These are phyloP conservation scores for Agapornis canus DNA, from an alignment of 2,797 vertebrate genomes.

Conservation along the genomic window DNA sequence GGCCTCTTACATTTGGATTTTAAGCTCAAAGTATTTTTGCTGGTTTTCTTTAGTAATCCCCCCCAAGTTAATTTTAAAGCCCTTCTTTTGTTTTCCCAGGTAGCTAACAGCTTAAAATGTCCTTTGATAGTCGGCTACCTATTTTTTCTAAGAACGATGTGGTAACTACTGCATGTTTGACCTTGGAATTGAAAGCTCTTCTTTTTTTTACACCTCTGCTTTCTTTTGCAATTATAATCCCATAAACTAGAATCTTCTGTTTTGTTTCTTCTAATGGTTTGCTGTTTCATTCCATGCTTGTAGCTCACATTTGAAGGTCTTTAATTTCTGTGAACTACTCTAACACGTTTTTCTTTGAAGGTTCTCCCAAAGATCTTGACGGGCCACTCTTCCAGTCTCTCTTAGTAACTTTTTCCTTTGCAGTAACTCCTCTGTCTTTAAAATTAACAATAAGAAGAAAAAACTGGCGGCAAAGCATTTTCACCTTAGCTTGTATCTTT, in stretches of 20 bases:
- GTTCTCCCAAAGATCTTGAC: constrained; percentile 85
- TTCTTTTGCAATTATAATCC: constrained; percentile 70
- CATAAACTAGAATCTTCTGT: constrained; percentile 53
- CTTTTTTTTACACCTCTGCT: constrained; percentile 51
- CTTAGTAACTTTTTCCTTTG: constrained; percentile 84
- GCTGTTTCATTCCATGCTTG: constrained; percentile 81
- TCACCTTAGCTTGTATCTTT: constrained; percentile 68
- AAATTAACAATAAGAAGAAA: constrained; percentile 23
- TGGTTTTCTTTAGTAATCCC: constrained; percentile 53
- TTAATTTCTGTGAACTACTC: constrained; percentile 82
- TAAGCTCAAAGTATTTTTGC: constrained; percentile 67
- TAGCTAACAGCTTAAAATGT: constrained; percentile 58
- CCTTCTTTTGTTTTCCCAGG: constrained; percentile 58
- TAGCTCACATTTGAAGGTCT: constrained; percentile 80
- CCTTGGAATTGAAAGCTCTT: constrained; percentile 55
- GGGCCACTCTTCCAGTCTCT: constrained; percentile 83
- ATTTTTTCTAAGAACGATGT: constrained; percentile 76
- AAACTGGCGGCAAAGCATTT: constrained; percentile 45
- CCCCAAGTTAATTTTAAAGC: constrained; percentile 56
- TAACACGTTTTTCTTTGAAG: constrained; percentile 86
- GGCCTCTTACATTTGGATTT: constrained; percentile 65
- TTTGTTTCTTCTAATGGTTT: constrained; percentile 77
- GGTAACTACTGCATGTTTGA: constrained; percentile 69
- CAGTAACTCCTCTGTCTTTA: constrained; percentile 82
- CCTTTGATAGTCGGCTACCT: constrained; percentile 68